A percentile compares a stretch with the other conserved stretches of the same genome.
These are phyloP conservation scores for Dynastes grantii DNA, from an alignment of 2,888 invertebrate species.

Conservation along the genomic window DNA sequence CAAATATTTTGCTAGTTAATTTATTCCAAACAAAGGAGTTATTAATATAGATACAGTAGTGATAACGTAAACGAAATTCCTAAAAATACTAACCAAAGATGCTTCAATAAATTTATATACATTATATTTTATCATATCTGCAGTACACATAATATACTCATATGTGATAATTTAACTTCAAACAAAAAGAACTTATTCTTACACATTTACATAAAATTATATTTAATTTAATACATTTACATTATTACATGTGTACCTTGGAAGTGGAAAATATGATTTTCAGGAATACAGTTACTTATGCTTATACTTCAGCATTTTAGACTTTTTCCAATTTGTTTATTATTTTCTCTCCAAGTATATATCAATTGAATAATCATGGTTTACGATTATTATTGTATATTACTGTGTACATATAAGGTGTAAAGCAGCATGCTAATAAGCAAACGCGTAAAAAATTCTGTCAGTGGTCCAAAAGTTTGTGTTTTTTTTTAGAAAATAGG, in stretches of 20 bases:
- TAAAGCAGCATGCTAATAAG: too few relatives aligned
- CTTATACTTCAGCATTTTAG: too few relatives aligned
- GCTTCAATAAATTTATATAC: background rate
- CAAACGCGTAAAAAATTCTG: too few relatives aligned
- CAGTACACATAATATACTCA: slow-evolving; percentile 13
- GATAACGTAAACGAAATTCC: slow-evolving; percentile 23
- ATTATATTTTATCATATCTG: background rate
- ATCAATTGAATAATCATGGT: too few relatives aligned
- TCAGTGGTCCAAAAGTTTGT: background rate
- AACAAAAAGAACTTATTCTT: slow-evolving; percentile 35
- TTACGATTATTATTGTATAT: too few relatives aligned
- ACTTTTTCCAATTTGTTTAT: too few relatives aligned
- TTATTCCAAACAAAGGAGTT: slow-evolving; percentile 18
- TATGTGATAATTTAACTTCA: slow-evolving; percentile 36
- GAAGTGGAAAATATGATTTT: too few relatives aligned
- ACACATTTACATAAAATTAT: background rate
- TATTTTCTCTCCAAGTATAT: too few relatives aligned
- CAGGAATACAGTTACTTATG: too few relatives aligned
- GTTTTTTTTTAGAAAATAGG: background rate
- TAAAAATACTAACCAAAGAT: slow-evolving; percentile 19
- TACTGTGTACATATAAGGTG: too few relatives aligned
- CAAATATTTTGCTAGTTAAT: slow-evolving; percentile 34
- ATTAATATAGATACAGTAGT: background rate
- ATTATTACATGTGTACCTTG: too few relatives aligned
- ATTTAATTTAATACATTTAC: background rate